Evolutionary conservation across 2,888 invertebrate genomes (phyloP), one percentile per base, ranked within the genome.

Genomic region (Erebia ligea): DNA sequence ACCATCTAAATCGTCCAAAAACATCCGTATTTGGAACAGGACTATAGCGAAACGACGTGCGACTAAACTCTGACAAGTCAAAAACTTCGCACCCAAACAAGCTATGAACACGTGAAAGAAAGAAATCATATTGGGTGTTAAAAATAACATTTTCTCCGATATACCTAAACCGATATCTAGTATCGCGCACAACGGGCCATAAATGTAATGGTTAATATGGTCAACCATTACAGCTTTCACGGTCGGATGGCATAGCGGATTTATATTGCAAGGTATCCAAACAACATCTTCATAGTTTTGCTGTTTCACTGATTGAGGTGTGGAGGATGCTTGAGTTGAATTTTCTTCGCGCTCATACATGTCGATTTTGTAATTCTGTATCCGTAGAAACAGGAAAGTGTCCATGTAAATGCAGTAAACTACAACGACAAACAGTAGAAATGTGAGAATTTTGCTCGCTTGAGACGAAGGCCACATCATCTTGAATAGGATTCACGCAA

Each of bases 111-210:
- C 96, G 81, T 98, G 98, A 67, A 95, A 96, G 77, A 95, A 94
- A 52, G 97, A 98, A 79, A 98, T 97, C 91, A 96, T 95, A 86
- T 98, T 98, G 0, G 98, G 97, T 0, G 97, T 97, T 72, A 98
- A 94, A 66, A 95, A 91, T 1, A 89, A 80, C 85, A 90, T 84
- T 62, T 88, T 91, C 8, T 94, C 89, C 0, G 96, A 96, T 77
- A 97, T 95, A 1, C 94, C 94, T 25, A 96, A 86, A 8, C 95
- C 86, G 79, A 95, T 87, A 82, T 98, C 97, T 48, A 97, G 90
- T 25, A 97, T 87, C 5, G 96, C 95, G n/a, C 97, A 96, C 59
- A 97, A 84, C 0, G 98, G 98, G 1, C 96, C 96, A 80, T 97
- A 96, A 21, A 98, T 89, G 81, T 97, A 98, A 81, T 97, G 97